Evolutionary conservation across 2,797 vertebrate genomes (phyloP), one percentile per base, ranked within the genome.

Genomic region (Otus scops): DNA sequence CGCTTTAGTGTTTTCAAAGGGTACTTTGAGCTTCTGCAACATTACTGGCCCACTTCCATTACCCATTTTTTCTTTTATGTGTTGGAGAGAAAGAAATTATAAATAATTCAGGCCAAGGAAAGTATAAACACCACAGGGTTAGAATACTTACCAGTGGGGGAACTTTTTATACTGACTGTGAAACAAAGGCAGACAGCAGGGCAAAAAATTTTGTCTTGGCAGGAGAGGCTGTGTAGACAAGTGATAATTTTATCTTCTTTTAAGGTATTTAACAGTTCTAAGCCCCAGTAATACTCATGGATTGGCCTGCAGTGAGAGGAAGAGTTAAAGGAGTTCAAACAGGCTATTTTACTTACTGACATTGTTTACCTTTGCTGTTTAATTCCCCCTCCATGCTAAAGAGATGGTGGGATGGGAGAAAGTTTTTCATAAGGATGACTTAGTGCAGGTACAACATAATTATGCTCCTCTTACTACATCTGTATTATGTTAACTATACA

Each of bases 51-150:
- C 17, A 20, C 27, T 92, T 83, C 73, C 7, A 8, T 93, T 91
- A 50, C 39, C 17, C 17, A 6, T 77, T 83, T 88, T 92, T 86
- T 59, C 34, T 83, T 68, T 85, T 77, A 63, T 76, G 36, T 91
- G 10, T 79, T 89, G 13, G 48, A 69, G 43, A 94, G 77, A 90
- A 90, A 91, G 59, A 88, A 92, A 86, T 36, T 2, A 84, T 95
- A 80, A 92, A 91, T 93, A 88, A 89, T 95, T 94, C 57, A 95
- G 57, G 41, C 74, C 79, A 75, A 92, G 61, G 28, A 92, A 88
- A 87, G 30, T 53, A 64, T 56, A 70, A 96, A 75, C 39, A 48
- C 45, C 78, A 69, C 76, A 70, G 76, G 82, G 38, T 89, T 89
- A 81, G 59, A 94, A 96, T 79, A 88, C 64, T 93, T 90, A 93